Percentiles rank a stretch among this genome's conserved stretches.
phyloP scores from a whole-genome alignment of 2,113 vertebrate species.

The Notothenia rossii region DNA sequence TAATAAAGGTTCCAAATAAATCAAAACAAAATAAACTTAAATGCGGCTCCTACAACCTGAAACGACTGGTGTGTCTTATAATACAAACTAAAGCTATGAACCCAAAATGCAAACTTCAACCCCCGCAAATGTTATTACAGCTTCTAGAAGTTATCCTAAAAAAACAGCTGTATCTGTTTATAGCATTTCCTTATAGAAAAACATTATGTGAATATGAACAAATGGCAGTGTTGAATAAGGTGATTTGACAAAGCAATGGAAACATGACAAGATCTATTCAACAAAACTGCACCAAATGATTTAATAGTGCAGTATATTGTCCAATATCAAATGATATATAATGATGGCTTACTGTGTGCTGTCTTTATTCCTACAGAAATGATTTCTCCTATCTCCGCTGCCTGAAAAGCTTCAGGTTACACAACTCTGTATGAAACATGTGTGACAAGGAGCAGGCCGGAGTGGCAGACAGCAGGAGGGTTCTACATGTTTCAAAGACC shows the following conservation, averaged over 20 bases:
- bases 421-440: slow-evolving; percentile 13
- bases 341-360: background rate
- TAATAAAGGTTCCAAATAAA: no score
- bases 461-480: slow-evolving; percentile 2
- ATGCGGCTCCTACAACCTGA: background rate
- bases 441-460: background rate
- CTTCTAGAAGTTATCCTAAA: no score
- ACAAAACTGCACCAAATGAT: background rate
- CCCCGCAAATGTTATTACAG: no score
- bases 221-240: no score
- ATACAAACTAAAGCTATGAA: background rate
- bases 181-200: no score
- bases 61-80: background rate
- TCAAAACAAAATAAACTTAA: no score
- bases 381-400: background rate
- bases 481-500: slow-evolving; percentile 6
- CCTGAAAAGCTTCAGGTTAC: slow-evolving; percentile 6
- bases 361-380: no score
- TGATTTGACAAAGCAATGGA: no score
- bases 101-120: background rate
- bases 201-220: no score
- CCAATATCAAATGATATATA: background rate
- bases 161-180: no score
- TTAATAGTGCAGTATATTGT: no score
- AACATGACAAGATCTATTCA: background rate